phyloP scores from a whole-genome alignment of 1,140 invertebrate genomes.

The Drosophila orosa region DNA sequence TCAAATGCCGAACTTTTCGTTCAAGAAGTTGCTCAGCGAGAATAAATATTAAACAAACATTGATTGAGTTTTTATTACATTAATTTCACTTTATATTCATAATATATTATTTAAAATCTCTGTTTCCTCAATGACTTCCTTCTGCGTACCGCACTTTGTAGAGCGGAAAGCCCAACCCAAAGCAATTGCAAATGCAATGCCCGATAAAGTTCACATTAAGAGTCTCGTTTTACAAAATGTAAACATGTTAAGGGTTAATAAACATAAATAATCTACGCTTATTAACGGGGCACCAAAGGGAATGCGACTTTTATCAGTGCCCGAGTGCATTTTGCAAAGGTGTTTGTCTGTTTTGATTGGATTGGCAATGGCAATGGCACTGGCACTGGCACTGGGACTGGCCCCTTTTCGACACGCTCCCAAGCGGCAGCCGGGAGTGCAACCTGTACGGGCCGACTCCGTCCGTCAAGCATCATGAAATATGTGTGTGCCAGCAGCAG shows the following conservation, averaged over 20 bases:
- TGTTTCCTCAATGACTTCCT: background rate
- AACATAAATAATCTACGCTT: slow-evolving; percentile 84
- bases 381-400: background rate
- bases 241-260: slow-evolving; percentile 84
- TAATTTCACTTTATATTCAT: too few relatives aligned
- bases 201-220: slow-evolving; percentile 84
- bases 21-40: too few relatives aligned
- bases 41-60: too few relatives aligned
- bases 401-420: slow-evolving; percentile 26
- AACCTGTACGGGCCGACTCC: slow-evolving; percentile 27
- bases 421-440: slow-evolving; percentile 42
- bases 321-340: slow-evolving; percentile 80
- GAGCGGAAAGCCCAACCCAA: slow-evolving; percentile 4
- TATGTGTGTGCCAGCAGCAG: slow-evolving; percentile 70
- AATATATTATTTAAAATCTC: too few relatives aligned
- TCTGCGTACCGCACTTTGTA: slow-evolving; percentile 8
- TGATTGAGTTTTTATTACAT: too few relatives aligned
- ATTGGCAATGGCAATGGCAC: background rate
- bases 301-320: slow-evolving; percentile 60
- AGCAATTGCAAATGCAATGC: slow-evolving; percentile 58
- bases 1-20: too few relatives aligned
- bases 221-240: slow-evolving; percentile 84
- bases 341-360: slow-evolving; percentile 74
- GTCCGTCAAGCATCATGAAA: slow-evolving; percentile 68
- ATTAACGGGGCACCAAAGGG: slow-evolving; percentile 69